Conservation (phyloP, 35 echinoderm and acorn worm species). For the Patiria miniata region DNA sequence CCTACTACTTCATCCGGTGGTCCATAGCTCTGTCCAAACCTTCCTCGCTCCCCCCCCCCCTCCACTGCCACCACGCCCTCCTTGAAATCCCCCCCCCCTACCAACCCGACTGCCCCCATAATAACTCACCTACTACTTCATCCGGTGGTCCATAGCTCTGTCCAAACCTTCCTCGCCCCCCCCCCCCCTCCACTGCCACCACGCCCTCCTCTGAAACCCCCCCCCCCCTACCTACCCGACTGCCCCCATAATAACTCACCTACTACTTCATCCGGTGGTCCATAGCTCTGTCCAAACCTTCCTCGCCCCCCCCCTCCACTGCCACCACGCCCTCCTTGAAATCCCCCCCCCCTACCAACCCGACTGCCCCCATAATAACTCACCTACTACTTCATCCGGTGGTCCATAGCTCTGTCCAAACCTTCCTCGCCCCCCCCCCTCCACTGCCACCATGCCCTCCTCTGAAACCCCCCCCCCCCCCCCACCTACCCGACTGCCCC, state of each 20-base stretch:
- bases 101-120: too few species aligned
- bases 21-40: too few species aligned
- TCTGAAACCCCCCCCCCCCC: too few species aligned
- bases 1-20: constrained; percentile 44
- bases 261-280: constrained; percentile 83
- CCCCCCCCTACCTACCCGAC: constrained; percentile 52
- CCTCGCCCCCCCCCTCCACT: constrained; percentile 55
- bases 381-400: constrained; percentile 85
- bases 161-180: constrained; percentile 40
- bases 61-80: too few species aligned
- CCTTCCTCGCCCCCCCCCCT: constrained; percentile 53
- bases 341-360: constrained; percentile 42
- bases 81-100: too few species aligned
- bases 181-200: constrained; percentile 26
- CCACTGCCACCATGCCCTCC: constrained; percentile 38
- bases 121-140: constrained; percentile 81
- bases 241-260: constrained; percentile 70
- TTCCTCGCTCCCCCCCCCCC: too few species aligned
- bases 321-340: constrained; percentile 20
- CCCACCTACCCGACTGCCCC: too few species aligned
- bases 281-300: constrained; percentile 55
- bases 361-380: constrained; percentile 39
- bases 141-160: constrained; percentile 82
- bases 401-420: constrained; percentile 70
- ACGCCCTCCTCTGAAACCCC: constrained; percentile 44